Evolutionary conservation across 2,888 invertebrate genomes (phyloP), one percentile per base, ranked within the genome.

Genomic region (Tachina grossa): DNA sequence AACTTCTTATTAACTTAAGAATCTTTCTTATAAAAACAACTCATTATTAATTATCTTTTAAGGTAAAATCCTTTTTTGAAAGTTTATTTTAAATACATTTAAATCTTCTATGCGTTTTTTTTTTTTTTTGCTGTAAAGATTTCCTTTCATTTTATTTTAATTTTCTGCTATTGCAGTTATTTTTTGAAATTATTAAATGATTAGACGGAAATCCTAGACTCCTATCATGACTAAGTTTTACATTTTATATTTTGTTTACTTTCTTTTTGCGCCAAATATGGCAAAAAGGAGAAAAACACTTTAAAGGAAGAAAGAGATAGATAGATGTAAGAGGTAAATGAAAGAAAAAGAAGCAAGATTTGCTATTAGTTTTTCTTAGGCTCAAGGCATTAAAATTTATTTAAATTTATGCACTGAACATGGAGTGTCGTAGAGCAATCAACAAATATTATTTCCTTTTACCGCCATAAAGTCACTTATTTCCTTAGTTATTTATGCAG

Each of bases 371-470:
- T 14, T 10, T 68, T 61, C 9, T 19, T 49, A 72, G 72, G 53
- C 72, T 61, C 13, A 53, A 66, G 47, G 39, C 47, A 77, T 71
- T 66, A 19, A 72, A 66, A 59, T 57, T 43, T 68, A 77, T 71
- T 66, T n/a, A 72, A 66, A 59, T 57, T 43, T 68, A 47, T 59
- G 39, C 51, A 71, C 2, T 51, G n/a, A 55, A 22, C 59, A 71
- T 19, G 22, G 31, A 66, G 59, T 39, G 63, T 57, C 45, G 63
- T 57, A 59, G n/a, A 71, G 74, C 51, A 85, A 76, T 79, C 83
- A 80, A 80, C 85, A 83, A 83, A 68, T 76, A 43, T 51, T 61
- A 77, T 80, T 83, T 85, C 77, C 76, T 55, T 66, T 57, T 83
- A 47, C 71, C 66, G 76, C 66, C 59, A 72, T 72, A 79, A 83